Evolutionary conservation across 2,113 vertebrate species (phyloP), one percentile per base, ranked within the genome.

Genomic region (Pyxicephalus adspersus): DNA sequence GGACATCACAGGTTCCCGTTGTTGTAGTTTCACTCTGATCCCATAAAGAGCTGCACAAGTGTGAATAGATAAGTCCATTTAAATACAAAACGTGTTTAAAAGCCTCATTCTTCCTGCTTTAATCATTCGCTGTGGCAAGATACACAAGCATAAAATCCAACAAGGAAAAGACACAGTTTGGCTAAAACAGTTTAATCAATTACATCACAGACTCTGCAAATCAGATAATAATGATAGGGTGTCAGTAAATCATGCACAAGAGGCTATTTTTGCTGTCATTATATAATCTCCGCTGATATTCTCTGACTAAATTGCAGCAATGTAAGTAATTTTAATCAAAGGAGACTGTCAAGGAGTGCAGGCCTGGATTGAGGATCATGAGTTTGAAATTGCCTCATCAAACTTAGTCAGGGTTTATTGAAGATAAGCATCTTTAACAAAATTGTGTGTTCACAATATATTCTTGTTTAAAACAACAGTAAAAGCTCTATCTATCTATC

Each of bases 301-400:
- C 57, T 87, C 87, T 87, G 74, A 85, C 80, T 64, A 88, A 87
- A 88, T 84, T 86, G 82, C 74, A 76, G 60, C 87, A 85, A 87
- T 88, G 45, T 72, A 73, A 85, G 86, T 82, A 81, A 86, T 90
- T 89, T 86, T 89, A 89, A 89, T 86, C 87, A 87, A 75, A 9
- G 11, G 45, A 85, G 82, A 77, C 65, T 86, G 83, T 81, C 80
- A 87, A 78, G 84, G 61, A 81, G 76, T 82, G 58, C 76, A 76
- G 75, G 50, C n/a, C 5, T 83, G 75, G 31, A 20, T 54, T 77
- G 83, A 81, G 75, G 85, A 87, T 85, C 83, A 70, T 64, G 80
- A 85, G 58, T 83, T 85, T 76, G 72, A 71, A 83, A 68, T 70
- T 77, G 67, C 63, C 63, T 87, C 87, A 86, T 85, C 84, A 84